phyloP scores from a whole-genome alignment of 2,113 vertebrate species.

The Orthonyx spaldingii region DNA sequence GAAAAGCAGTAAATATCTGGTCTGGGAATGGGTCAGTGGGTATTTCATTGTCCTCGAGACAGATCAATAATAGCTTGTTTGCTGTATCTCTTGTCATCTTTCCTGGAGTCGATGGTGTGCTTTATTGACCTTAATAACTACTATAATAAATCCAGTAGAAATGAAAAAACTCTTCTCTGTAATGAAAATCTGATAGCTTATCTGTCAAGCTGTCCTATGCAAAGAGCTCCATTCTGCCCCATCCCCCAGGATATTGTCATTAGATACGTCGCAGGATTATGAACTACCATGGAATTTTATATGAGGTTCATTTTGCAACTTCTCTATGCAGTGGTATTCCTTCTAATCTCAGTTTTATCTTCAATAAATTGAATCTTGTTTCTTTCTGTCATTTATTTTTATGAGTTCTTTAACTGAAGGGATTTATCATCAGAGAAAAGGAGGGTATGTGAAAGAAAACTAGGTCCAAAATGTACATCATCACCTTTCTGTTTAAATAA shows the following conservation, averaged over 20 bases:
- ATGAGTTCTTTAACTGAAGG: not conserved
- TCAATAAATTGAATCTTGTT: not conserved
- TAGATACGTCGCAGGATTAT: not conserved
- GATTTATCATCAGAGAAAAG: not conserved
- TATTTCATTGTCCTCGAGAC: not conserved
- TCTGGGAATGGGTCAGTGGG: not conserved
- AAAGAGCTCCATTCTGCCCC: not conserved
- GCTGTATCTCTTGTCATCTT: not conserved
- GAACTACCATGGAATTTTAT: not conserved
- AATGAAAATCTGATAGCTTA: slow-evolving; percentile 17
- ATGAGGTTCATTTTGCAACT: not conserved
- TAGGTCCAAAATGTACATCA: not conserved
- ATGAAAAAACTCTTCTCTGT: not conserved
- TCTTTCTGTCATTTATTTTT: not conserved
- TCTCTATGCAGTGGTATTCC: not conserved
- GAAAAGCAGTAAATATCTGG: not conserved
- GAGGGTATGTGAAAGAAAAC: not conserved
- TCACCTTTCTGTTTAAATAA: not conserved
- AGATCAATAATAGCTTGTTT: slow-evolving; percentile 40
- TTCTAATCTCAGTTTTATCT: not conserved
- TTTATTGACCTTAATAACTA: slow-evolving; percentile 31
- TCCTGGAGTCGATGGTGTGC: not conserved
- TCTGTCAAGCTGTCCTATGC: not conserved
- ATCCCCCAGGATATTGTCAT: not conserved
- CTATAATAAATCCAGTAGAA: slow-evolving; percentile 14